Evolutionary conservation across 1,140 invertebrate genomes (phyloP), one percentile per base, ranked within the genome.

Genomic region (Monomorium pharaonis): DNA sequence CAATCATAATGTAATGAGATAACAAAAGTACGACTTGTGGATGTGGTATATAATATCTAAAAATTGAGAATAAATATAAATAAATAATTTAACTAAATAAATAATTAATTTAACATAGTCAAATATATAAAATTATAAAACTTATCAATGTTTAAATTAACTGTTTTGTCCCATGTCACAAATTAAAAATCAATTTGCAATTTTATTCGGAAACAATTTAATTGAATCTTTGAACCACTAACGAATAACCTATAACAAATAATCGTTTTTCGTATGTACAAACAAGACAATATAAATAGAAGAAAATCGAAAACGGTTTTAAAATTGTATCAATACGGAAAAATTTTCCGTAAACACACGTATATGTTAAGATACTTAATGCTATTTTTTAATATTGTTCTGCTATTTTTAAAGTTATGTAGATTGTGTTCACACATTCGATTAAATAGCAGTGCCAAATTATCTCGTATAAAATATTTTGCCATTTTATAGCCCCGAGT

Each of bases 221-320:
- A 47, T 47, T 4, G 7, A 47, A 9, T 70, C 7, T 70, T 70
- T 24, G 37, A 63, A 70, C n/a, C 3, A 27, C n/a, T 37, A 37
- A 33, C 16, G 27, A 47, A 49, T 42, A 65, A 21, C 3, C 30
- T 6, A 60, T 60, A 37, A 65, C 10, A 1, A 42, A 37, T 21
- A 21, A 65, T 2, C 33, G 47, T 70, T 70, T 47, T 70, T 49
- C 49, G 27, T 49, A 70, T 70, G 27, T 49, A 70, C n/a, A 47
- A 70, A 69, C 5, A 27, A 30, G 4, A 27, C 6, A 70, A 18
- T 70, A 37, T 47, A 47, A 47, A 69, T 47, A 16, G 6, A 67
- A 67, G 18, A 24, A 27, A 24, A 27, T 47, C 0, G 21, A 18
- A 70, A 70, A 5, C 44, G 18, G 16, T 49, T 69, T 16, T 24